Base-by-base conservation (phyloP, 1,140 invertebrate genomes). In the Drosophila oshimai region DNA sequence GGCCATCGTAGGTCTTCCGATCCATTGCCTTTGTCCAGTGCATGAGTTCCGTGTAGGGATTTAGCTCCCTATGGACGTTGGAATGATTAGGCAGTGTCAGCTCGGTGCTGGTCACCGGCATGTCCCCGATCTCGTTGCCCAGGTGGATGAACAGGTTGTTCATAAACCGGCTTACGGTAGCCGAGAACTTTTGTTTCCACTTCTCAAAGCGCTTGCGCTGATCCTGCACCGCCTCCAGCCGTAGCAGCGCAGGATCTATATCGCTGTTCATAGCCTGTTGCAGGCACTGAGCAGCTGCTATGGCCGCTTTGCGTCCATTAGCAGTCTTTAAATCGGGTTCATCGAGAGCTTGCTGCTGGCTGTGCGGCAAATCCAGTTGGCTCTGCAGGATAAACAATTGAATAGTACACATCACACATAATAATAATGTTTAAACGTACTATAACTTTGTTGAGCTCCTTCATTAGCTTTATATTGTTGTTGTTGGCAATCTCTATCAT, bases 61-160 rank as follows among this genome's bases (percentile, higher is more conserved):
- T 93, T 26, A 99, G 93, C 89, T 98, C 96, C 39, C 94, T 93
- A 92, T 99, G 97, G 78, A 97, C 95, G 34, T 93, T 92, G 68
- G 93, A 93, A 90, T 97, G 96, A 54, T 94, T 94, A 2, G 95
- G 95, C 55, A 98, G 91, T 15, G 93, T 93, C 41, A 97, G 91
- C n/a, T 95, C 94, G 6, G 92, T 91, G 45, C 70, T 87, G 28
- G 86, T 81, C 13, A 79, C 4, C 4, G 83, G 76, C 20, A 71
- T 84, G 53, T 92, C 92, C 0, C 92, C 91, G 77, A 92, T 92
- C 60, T 93, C 92, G 61, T 93, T 93, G 78, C 95, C 96, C 92
- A 97, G 94, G 92, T 98, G 96, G 89, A 98, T 97, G 67, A 99
- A 98, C 31, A 98, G 92, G 92, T 98, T 98, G 89, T 98, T 98